Conservation (phyloP, 2,113 vertebrate genomes). For the Ascaphus truei region DNA sequence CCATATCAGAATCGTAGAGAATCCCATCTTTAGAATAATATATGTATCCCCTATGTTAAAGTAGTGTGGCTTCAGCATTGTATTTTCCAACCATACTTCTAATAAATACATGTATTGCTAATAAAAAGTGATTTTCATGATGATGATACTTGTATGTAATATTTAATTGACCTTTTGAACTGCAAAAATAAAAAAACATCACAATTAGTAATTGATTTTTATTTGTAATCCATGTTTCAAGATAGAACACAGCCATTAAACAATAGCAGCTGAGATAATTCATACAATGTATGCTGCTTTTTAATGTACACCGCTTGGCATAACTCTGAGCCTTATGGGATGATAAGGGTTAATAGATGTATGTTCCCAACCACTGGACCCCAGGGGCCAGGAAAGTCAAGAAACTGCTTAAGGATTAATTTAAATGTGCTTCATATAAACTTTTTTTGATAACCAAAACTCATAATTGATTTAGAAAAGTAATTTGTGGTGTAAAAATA, state of each 20-base stretch:
- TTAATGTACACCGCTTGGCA: conserved; percentile 69
- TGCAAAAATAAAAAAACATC: conserved; percentile 66
- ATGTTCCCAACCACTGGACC: conserved; percentile 55
- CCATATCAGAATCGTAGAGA: too few species aligned
- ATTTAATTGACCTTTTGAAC: too few species aligned
- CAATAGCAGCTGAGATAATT: conserved; percentile 86
- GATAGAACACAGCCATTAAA: conserved; percentile 92
- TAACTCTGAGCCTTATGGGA: conserved; percentile 68
- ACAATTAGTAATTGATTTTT: conserved; percentile 81
- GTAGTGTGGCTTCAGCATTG: too few species aligned
- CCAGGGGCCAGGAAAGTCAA: conserved; percentile 59
- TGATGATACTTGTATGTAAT: too few species aligned
- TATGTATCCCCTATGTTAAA: too few species aligned
- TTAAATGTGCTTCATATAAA: conserved; percentile 66
- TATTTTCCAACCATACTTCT: too few species aligned
- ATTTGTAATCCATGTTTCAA: conserved; percentile 83
- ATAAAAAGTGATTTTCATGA: too few species aligned
- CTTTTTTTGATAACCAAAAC: conserved; percentile 74
- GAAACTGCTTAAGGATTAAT: conserved; percentile 66
- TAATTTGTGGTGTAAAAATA: too few species aligned
- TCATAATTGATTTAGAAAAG: conserved; percentile 69
- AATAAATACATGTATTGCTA: too few species aligned
- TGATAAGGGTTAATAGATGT: conserved; percentile 62
- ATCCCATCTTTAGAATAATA: too few species aligned
- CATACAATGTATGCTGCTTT: conserved; percentile 81